Evolutionary conservation across 2,797 vertebrate species (phyloP), one percentile per base, ranked within the genome.

Genomic region (Parambassis ranga): DNA sequence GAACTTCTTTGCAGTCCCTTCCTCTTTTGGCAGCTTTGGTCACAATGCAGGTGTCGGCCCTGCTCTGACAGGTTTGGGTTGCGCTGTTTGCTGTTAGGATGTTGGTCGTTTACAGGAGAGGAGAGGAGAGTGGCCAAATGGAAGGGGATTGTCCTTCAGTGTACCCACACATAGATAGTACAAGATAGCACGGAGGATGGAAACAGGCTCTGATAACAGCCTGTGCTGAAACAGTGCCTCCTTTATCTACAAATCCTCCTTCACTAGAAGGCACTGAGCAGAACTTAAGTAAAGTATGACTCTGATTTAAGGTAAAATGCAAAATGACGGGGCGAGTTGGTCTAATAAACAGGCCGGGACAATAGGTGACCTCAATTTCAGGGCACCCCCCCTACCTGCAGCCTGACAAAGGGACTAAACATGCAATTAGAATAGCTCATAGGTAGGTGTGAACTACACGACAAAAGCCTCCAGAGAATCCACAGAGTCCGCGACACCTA

Each of bases 21-120:
- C 87, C 85, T 84, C 80, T 83, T 79, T 76, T 11, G 69, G 67
- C 81, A 44, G 65, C 72, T 63, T 31, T 0, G 39, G 39, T 42
- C 61, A 86, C 87, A 89, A 85, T 86, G 82, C 86, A 90, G 83
- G 86, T 86, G 89, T 88, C 65, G 85, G 72, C 80, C 61, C 16
- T 65, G 85, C 81, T 82, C 79, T 18, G 86, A 88, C 90, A 84
- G 86, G 84, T 87, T 42, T 42, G 42, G 58, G 74, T 52, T 50
- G 71, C 11, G 43, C 72, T 70, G 84, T 92, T 92, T 92, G 85
- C 87, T 75, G 48, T 75, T 33, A 87, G 89, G 88, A 91, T 90
- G 87, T 87, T 53, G 10, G 48, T 91, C 73, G 83, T 91, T 92
- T 89, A 65, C 83, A 52, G 71, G 84, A 51, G 51, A 73, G 71